A percentile compares a stretch with the other conserved stretches of the same genome.
Conservation (phyloP, 2,888 invertebrate genomes). For the Phalera bucephala region DNA sequence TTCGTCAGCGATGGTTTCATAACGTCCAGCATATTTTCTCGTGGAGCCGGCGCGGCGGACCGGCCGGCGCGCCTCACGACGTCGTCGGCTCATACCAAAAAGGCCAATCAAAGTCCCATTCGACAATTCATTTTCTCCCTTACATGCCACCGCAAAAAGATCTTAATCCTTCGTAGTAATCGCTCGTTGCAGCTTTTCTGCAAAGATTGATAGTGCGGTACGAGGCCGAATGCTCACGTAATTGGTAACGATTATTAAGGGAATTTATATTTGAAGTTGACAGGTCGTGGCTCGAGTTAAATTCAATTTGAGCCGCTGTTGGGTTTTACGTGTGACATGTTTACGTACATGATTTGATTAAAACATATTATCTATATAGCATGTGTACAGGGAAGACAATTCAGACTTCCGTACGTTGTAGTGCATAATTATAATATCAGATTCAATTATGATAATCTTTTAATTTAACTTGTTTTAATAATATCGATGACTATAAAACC, state of each 20-base stretch:
- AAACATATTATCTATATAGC: conserved; percentile 29
- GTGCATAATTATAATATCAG: background rate
- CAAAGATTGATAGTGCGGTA: conserved; percentile 52
- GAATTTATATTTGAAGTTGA: conserved; percentile 75
- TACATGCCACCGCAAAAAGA: conserved; percentile 61
- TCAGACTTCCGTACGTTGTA: background rate
- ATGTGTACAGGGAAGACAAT: conserved; percentile 18
- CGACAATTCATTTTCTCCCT: conserved; percentile 63
- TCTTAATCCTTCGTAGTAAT: conserved; percentile 60
- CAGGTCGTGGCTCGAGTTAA: conserved; percentile 62
- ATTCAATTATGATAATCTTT: conserved; percentile 1
- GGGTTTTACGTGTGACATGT: conserved; percentile 58
- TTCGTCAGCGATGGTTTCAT: conserved; percentile 64
- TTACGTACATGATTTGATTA: conserved; percentile 50
- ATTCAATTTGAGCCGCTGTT: conserved; percentile 57
- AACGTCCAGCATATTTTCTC: conserved; percentile 59
- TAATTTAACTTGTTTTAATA: conserved; percentile 8
- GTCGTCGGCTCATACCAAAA: conserved; percentile 32
- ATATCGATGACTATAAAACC: too few species aligned
- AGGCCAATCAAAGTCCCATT: conserved; percentile 52
- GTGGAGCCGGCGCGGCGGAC: conserved; percentile 43
- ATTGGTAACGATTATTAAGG: conserved; percentile 76
- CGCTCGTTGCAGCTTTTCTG: conserved; percentile 48
- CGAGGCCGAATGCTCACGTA: conserved; percentile 71
- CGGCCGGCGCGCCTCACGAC: conserved; percentile 54